Evolutionary conservation across 2,888 invertebrate species (phyloP).

Genomic region (Athetis lepigone): DNA sequence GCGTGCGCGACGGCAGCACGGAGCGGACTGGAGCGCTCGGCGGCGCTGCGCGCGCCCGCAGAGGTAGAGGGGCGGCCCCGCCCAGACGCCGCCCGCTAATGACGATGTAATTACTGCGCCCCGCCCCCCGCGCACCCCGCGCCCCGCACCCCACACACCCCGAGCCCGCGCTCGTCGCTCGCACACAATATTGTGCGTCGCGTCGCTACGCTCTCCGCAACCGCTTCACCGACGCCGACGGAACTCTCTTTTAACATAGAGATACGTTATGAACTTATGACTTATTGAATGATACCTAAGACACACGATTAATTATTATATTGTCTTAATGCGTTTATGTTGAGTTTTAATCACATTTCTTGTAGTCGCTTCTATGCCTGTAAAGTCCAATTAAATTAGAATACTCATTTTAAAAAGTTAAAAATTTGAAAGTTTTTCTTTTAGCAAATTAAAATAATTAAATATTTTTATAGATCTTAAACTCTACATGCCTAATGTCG

Average conservation of each 20-base stretch:
- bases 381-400: background rate
- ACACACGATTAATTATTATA: background rate
- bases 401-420: background rate
- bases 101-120: slow-evolving; percentile 81
- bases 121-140: slow-evolving; percentile 68
- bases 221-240: slow-evolving; percentile 55
- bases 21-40: slow-evolving; percentile 86
- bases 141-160: slow-evolving; percentile 57
- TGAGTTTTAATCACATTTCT: background rate
- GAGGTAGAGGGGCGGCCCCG: slow-evolving; percentile 80
- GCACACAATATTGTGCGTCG: slow-evolving; percentile 52
- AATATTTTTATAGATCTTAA: background rate
- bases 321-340: background rate
- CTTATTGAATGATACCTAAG: slow-evolving; percentile 27
- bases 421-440: background rate
- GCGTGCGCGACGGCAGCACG: slow-evolving; percentile 90
- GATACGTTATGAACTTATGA: slow-evolving; percentile 13
- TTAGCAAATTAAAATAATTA: background rate
- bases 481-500: background rate
- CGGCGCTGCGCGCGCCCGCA: slow-evolving; percentile 83
- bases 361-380: too few species aligned
- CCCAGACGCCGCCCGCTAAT: slow-evolving; percentile 84
- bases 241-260: slow-evolving; percentile 29
- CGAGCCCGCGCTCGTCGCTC: slow-evolving; percentile 46
- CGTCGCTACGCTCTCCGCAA: slow-evolving; percentile 57